phyloP scores from a whole-genome alignment of 2,888 invertebrate species.

The Agonum fuliginosum region DNA sequence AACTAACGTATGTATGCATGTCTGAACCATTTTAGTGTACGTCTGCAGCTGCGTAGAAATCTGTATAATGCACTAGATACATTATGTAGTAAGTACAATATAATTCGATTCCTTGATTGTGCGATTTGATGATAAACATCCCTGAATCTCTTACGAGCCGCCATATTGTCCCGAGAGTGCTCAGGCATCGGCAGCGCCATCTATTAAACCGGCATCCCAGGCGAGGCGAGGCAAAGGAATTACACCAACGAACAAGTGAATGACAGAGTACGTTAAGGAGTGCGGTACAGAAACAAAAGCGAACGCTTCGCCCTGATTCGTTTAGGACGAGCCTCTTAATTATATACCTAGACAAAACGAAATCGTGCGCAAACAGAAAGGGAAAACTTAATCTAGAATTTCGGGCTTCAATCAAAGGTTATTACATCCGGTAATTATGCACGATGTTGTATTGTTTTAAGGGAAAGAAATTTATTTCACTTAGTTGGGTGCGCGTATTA shows the following conservation, averaged over 20 bases:
- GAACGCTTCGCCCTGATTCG: constrained; percentile 1
- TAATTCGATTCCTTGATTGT: too few relatives aligned
- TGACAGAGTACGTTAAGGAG: constrained; percentile 9
- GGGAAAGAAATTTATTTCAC: constrained; percentile 11
- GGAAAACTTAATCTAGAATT: constrained; percentile 47
- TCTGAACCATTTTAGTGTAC: too few relatives aligned
- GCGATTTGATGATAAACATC: constrained; percentile 7
- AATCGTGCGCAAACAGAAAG: constrained; percentile 35
- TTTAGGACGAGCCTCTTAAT: constrained; percentile 37
- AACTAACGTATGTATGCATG: too few relatives aligned
- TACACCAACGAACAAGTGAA: constrained; percentile 2
- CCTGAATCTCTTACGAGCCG: not conserved
- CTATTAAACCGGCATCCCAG: constrained; percentile 4
- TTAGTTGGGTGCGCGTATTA: not conserved
- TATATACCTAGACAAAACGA: constrained; percentile 39
- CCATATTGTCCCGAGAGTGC: constrained; percentile 27
- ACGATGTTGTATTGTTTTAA: constrained; percentile 27
- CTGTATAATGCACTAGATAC: too few relatives aligned
- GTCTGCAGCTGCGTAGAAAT: too few relatives aligned
- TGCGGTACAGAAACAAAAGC: constrained; percentile 44
- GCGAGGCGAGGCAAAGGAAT: not conserved
- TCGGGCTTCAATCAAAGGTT: constrained; percentile 47
- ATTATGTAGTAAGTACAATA: too few relatives aligned
- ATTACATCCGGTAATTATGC: constrained; percentile 48
- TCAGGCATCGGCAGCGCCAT: not conserved